A percentile compares a stretch with the other conserved stretches of the same genome.
Evolutionary conservation across 2,797 vertebrate genomes (phyloP).

Genomic region (Poecile montanus): DNA sequence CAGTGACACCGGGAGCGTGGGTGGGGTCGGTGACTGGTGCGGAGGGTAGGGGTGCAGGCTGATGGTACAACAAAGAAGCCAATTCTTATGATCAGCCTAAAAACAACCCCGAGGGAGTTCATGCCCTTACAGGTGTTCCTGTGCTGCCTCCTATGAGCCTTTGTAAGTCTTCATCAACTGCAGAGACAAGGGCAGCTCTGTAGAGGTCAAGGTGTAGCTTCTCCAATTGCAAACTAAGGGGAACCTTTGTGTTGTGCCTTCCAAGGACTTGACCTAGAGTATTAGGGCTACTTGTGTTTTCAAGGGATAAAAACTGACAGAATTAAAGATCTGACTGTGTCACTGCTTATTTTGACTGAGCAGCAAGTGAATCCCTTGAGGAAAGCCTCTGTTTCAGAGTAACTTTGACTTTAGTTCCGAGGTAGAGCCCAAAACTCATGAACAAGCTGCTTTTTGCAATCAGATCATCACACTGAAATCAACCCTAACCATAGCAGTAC

Average conservation of each 20-base stretch:
- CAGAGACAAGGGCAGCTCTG: not conserved
- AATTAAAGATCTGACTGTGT: not conserved
- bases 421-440: accelerated
- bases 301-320: not conserved
- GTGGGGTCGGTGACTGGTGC: not conserved
- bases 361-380: not conserved
- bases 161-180: not conserved
- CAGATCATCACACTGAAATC: not conserved
- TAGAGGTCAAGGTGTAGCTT: not conserved
- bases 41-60: too few species aligned
- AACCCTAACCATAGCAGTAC: not conserved
- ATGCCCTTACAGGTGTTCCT: not conserved
- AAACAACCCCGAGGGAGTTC: not conserved
- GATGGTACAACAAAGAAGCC: not conserved
- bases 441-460: not conserved
- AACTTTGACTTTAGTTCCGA: not conserved
- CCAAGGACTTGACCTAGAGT: not conserved
- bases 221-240: not conserved
- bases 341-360: not conserved
- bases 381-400: not conserved
- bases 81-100: not conserved
- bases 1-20: accelerated
- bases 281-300: not conserved
- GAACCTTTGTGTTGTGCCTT: not conserved
- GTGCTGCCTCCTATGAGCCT: not conserved